Evolutionary conservation across 2,113 vertebrate genomes (phyloP), one percentile per base, ranked within the genome.

Genomic region (Leptosomus discolor): DNA sequence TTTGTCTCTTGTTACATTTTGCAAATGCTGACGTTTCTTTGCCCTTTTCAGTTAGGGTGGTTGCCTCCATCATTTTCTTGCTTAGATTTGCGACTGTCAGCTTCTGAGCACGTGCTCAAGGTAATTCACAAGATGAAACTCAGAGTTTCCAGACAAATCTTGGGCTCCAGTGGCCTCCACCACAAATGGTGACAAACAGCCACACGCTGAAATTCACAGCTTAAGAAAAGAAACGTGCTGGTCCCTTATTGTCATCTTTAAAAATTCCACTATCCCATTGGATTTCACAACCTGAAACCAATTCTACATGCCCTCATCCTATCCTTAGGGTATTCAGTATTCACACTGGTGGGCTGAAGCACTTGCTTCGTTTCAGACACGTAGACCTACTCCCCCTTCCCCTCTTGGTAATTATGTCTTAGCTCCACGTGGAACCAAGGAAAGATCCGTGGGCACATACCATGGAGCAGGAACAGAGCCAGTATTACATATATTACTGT

Each of bases 401-500:
- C 11, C 15, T 21, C 27, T 0, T 9, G 21, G 50, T 41, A 37
- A 20, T 61, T 14, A 26, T 5, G 8, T 43, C 65, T 79, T 50
- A 43, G 61, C 16, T 86, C 41, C 56, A 29, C 15, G 1, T 0
- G 11, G 41, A 29, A 10, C 27, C 67, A 24, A 50, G 84, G 41
- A 23, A 29, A 26, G 43, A 15, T 27, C 37, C n/a, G 22, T 37
- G 29, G 65, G 4, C 20, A 36, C 13, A 15, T 15, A 14, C 54
- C 36, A 1, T 2, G 37, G 17, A 45, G 3, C 5, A 4, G 2
- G 7, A 30, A 3, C 21, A 22, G 23, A 43, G 45, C 6, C 68
- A 15, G 36, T 9, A 12, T 57, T 37, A 12, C 18, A 26, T 34
- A 2, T 6, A 11, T n/a, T 61, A 17, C 34, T 32, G 3, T 27